These are phyloP conservation scores for Pocillopora damicornis DNA, from an alignment of 64 coral and sea anemone species.

Conservation along the genomic window DNA sequence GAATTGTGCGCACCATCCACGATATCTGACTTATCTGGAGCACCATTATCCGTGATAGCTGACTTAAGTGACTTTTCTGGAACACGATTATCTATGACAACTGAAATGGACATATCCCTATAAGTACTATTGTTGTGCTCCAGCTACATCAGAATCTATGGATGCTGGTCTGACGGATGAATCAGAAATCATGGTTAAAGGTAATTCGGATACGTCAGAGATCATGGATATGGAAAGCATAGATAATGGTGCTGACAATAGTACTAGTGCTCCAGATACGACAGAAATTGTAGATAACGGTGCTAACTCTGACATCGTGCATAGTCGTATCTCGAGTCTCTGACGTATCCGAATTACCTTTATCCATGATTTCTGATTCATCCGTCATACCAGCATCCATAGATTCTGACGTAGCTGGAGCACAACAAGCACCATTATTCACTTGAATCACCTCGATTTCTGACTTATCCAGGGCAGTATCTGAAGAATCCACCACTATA, in stretches of 20 bases:
- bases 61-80: not conserved
- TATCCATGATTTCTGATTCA: not conserved
- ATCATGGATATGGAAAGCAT: too few species aligned
- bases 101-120: slow-evolving; percentile 30
- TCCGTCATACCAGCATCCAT: slow-evolving; percentile 20
- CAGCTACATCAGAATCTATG: slow-evolving; percentile 15
- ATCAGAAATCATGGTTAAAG: too few species aligned
- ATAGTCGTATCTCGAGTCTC: not conserved
- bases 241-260: too few species aligned
- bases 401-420: slow-evolving; percentile 20
- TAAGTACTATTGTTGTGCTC: slow-evolving; percentile 3
- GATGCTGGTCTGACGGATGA: slow-evolving; percentile 25
- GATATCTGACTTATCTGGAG: slow-evolving; percentile 21
- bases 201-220: too few species aligned
- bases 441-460: slow-evolving; percentile 21
- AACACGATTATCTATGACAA: slow-evolving; percentile 23
- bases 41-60: slow-evolving; percentile 12
- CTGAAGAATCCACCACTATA: slow-evolving; percentile 5
- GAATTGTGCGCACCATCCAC: slow-evolving; percentile 32
- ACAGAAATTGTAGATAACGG: too few species aligned
- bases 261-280: too few species aligned
- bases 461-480: slow-evolving; percentile 21
- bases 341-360: too few species aligned
- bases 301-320: not conserved
- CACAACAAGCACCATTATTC: slow-evolving; percentile 6